phyloP scores from a whole-genome alignment of 1,140 invertebrate genomes.

The Wiebesia pumilae region DNA sequence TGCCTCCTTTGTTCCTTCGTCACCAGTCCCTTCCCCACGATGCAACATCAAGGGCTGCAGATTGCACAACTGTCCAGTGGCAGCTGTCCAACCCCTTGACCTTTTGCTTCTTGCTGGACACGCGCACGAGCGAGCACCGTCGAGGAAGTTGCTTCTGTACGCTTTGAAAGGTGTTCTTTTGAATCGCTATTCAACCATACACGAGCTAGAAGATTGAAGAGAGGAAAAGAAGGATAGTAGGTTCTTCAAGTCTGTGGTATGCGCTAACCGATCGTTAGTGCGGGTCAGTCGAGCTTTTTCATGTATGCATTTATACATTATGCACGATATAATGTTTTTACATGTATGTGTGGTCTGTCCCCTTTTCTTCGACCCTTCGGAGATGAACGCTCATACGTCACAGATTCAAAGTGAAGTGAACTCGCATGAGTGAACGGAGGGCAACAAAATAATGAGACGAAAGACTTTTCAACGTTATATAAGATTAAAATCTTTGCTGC shows the following conservation, averaged over 20 bases:
- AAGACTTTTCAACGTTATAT: conserved; percentile 1
- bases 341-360: background rate
- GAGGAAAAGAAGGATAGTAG: background rate
- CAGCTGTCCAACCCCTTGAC: conserved; percentile 55
- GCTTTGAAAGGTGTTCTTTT: background rate
- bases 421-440: background rate
- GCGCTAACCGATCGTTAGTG: conserved; percentile 16
- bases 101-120: conserved; percentile 23
- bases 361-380: background rate
- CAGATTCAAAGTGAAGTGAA: background rate
- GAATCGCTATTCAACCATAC: background rate
- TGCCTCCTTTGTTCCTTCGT: conserved; percentile 12
- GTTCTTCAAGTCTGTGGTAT: too few relatives aligned
- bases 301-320: background rate
- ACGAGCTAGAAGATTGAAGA: background rate
- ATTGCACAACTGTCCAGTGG: conserved; percentile 51
- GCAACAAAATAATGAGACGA: background rate
- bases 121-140: background rate
- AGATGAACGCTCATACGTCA: background rate
- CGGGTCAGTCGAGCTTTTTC: background rate
- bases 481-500: conserved; percentile 24
- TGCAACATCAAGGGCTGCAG: conserved; percentile 20
- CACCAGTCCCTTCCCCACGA: background rate
- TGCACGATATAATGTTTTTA: background rate
- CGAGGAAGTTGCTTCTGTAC: background rate